Conservation (phyloP, 2,888 invertebrate species). For the Cordilura impudica region DNA sequence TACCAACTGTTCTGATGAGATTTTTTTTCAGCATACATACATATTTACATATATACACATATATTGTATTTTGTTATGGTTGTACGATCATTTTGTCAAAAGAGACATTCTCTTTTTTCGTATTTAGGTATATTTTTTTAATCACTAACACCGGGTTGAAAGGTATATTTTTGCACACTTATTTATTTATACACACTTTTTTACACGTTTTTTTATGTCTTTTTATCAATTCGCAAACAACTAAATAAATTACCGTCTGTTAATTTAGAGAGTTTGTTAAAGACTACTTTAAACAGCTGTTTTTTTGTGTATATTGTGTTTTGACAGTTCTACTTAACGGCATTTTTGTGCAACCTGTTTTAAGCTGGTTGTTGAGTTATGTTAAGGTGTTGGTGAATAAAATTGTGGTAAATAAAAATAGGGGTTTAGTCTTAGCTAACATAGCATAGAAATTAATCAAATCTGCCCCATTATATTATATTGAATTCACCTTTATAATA, state of each 20-base stretch:
- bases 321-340: constrained; percentile 47
- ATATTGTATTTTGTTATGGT: background rate
- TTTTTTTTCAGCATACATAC: background rate
- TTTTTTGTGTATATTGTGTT: background rate
- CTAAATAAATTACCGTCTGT: background rate
- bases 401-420: background rate
- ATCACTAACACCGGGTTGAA: background rate
- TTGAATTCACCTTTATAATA: no score
- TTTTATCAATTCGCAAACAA: background rate
- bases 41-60: no score
- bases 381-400: background rate
- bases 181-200: background rate
- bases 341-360: constrained; percentile 33
- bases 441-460: no score
- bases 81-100: background rate
- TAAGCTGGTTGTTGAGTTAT: background rate
- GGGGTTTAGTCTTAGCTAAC: no score
- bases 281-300: constrained; percentile 52
- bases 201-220: background rate
- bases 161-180: background rate
- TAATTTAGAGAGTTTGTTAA: background rate
- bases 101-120: background rate
- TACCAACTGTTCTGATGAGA: constrained; percentile 12
- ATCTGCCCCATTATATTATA: no score
- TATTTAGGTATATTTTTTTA: background rate